Conservation (phyloP, 2,888 invertebrate genomes). For the Ennomos erosarius region DNA sequence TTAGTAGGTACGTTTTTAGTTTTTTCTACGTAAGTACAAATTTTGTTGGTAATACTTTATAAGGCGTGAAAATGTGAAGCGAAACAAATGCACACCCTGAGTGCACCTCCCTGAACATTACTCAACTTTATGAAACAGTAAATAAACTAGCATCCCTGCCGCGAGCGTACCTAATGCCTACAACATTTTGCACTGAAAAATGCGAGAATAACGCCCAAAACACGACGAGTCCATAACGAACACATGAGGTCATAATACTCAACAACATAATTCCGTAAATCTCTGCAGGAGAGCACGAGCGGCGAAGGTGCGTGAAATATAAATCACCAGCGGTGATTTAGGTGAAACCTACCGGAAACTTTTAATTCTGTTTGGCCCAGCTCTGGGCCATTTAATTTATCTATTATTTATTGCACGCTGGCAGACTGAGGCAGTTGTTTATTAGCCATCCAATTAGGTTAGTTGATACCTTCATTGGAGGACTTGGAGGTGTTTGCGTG, state of each 20-base stretch:
- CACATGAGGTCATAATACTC: slow-evolving; percentile 39
- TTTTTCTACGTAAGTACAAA: background rate
- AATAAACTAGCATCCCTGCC: slow-evolving; percentile 12
- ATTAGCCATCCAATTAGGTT: slow-evolving; percentile 70
- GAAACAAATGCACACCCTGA: background rate
- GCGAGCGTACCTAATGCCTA: slow-evolving; percentile 18
- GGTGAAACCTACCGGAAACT: slow-evolving; percentile 73
- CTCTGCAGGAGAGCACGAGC: slow-evolving; percentile 36
- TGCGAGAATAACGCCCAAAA: slow-evolving; percentile 20
- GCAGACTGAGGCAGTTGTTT: slow-evolving; percentile 68
- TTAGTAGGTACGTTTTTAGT: too few relatives aligned
- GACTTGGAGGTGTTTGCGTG: slow-evolving; percentile 20
- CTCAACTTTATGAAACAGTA: slow-evolving; percentile 22
- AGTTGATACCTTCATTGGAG: slow-evolving; percentile 48
- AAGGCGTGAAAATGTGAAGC: background rate
- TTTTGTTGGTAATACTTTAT: slow-evolving; percentile 4
- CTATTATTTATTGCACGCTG: slow-evolving; percentile 73
- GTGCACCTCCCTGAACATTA: slow-evolving; percentile 10
- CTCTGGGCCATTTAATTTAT: slow-evolving; percentile 71
- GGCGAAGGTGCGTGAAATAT: slow-evolving; percentile 75
- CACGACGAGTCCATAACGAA: slow-evolving; percentile 29
- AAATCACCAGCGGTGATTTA: slow-evolving; percentile 78
- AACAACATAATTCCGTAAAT: slow-evolving; percentile 44
- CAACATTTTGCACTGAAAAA: slow-evolving; percentile 25
- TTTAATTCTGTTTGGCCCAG: slow-evolving; percentile 75